A percentile compares a stretch with the other conserved stretches of the same genome.
Evolutionary conservation across 2,797 vertebrate genomes (phyloP).

Genomic region (Takifugu ocellatus): DNA sequence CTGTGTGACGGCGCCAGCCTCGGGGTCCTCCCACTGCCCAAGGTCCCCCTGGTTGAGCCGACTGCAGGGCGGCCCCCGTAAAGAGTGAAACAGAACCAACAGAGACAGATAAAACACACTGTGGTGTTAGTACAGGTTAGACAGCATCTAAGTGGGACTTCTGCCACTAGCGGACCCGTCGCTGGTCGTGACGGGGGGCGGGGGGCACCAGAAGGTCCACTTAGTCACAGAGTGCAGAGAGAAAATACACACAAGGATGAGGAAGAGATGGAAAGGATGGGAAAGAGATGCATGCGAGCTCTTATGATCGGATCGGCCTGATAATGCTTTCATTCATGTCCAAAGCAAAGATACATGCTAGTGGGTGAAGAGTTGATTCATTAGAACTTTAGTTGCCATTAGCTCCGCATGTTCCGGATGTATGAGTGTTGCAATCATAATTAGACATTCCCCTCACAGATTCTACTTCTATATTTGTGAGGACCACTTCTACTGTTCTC

Average conservation of each 20-base stretch:
- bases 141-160: conserved; percentile 31
- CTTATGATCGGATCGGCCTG: conserved; percentile 11
- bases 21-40: conserved; percentile 93
- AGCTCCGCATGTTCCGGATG: too few relatives aligned
- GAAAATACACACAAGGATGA: conserved; percentile 27
- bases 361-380: too few relatives aligned
- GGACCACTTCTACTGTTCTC: too few relatives aligned
- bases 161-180: conserved; percentile 6
- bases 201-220: conserved; percentile 28
- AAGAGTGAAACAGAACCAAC: conserved; percentile 48
- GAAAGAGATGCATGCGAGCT: background rate
- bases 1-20: conserved; percentile 90
- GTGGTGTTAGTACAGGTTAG: conserved; percentile 56
- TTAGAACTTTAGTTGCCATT: too few relatives aligned
- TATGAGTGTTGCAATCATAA: too few relatives aligned
- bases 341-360: too few relatives aligned
- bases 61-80: conserved; percentile 77
- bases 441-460: too few relatives aligned
- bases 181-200: background rate
- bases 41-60: conserved; percentile 90
- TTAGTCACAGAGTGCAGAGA: conserved; percentile 31
- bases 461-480: too few relatives aligned
- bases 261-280: conserved; percentile 4
- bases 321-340: background rate
- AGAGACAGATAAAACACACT: conserved; percentile 60